Conservation (phyloP, 2,113 vertebrate genomes). For the Gadus chalcogrammus region DNA sequence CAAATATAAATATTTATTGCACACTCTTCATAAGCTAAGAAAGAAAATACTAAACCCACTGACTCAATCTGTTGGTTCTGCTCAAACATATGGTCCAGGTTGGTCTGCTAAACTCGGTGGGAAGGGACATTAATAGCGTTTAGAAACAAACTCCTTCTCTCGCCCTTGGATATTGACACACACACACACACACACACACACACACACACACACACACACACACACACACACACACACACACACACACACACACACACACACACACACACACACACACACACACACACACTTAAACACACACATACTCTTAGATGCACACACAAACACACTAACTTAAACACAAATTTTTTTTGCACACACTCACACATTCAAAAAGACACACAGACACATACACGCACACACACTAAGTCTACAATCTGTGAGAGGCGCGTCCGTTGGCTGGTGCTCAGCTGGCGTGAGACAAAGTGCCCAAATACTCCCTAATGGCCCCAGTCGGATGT, state of each 20-base stretch:
- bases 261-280: conserved; percentile 10
- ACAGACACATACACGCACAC: conserved; percentile 16
- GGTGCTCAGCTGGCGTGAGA: conserved; percentile 70
- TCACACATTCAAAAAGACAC: conserved; percentile 2
- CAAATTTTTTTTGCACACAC: conserved; percentile 10
- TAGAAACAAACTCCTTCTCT: conserved; percentile 38
- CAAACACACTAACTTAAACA: conserved; percentile 2
- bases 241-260: not conserved
- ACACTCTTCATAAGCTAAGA: too few species aligned
- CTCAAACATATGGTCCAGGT: too few species aligned
- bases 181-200: conserved; percentile 2
- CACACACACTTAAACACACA: not conserved
- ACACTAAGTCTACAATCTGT: conserved; percentile 65
- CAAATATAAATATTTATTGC: too few species aligned
- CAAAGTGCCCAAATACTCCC: conserved; percentile 73
- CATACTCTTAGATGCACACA: not conserved
- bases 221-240: not conserved
- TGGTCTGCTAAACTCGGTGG: conserved; percentile 29
- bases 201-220: not conserved
- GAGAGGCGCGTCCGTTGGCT: conserved; percentile 62
- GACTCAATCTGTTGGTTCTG: too few species aligned
- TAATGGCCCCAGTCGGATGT: conserved; percentile 69
- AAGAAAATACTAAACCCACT: too few species aligned
- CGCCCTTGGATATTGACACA: not conserved
- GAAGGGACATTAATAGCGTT: conserved; percentile 53